Base-by-base conservation (phyloP, 2,113 vertebrate species). In the Oostethus manadensis region DNA sequence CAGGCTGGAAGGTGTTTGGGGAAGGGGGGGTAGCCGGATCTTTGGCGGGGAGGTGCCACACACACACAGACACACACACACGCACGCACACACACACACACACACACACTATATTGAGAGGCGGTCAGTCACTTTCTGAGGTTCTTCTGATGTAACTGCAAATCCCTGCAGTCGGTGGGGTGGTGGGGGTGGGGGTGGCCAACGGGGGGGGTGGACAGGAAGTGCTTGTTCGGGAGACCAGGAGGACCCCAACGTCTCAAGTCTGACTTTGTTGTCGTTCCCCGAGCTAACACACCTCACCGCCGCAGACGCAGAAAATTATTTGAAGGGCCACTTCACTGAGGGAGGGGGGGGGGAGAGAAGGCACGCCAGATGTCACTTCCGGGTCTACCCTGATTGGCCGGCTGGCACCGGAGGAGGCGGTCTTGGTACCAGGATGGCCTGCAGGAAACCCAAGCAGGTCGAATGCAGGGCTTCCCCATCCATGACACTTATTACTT, bases 351-450 rank as follows among this genome's bases (percentile, higher is more conserved):
- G n/a, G n/a, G n/a, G n/a, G n/a, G n/a, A n/a, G n/a, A n/a, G n/a
- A 82, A 74, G 77, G 60, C 64, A 64, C 62, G 22, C 10, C 14
- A 1, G 14, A 83, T 90, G 91, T 88, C 88, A 92, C 48, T 89
- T 93, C 92, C 92, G 43, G 26, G 56, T 42, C 23, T 70, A 2
- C 21, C 67, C 77, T 67, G 86, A 88, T 89, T 91, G 89, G 88
- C 79, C 76, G 56, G 79, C 73, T 42, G 38, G 38, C 38, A 13
- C 38, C 38, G 11, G 38, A 42, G 13, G 2, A 6, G 21, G 48
- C 48, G 21, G 23, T 3, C n/a, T 11, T 20, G 33, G 40, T 35
- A 21, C 53, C 3, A 21, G 3, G 17, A 35, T 40, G 53, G 35
- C 6, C 33, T 35, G 53, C 18, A 55, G 35, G 53, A 55, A 55